phyloP scores from a whole-genome alignment of 1,140 invertebrate species.

The Tetramorium parvispinum region DNA sequence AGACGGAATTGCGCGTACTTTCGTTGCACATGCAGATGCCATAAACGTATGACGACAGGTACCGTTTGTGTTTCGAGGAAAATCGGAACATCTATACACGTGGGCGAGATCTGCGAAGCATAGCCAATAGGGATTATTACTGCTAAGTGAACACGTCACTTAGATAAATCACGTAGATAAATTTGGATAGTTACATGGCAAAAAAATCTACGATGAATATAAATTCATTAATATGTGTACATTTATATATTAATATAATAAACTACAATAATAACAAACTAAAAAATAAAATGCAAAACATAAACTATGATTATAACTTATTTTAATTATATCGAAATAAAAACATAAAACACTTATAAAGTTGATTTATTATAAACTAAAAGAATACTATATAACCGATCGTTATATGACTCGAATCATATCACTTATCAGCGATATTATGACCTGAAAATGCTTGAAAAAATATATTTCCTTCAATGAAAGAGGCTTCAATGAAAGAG shows the following conservation, averaged over 20 bases:
- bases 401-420: not conserved
- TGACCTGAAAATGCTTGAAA: not conserved
- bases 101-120: constrained; percentile 65
- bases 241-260: not conserved
- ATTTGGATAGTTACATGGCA: constrained; percentile 62
- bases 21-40: not conserved
- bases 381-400: not conserved
- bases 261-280: not conserved
- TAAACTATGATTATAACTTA: not conserved
- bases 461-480: not conserved
- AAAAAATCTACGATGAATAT: not conserved
- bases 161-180: constrained; percentile 71
- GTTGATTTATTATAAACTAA: not conserved
- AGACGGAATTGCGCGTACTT: constrained; percentile 33
- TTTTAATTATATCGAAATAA: not conserved
- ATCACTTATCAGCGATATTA: not conserved
- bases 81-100: constrained; percentile 62
- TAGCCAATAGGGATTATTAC: constrained; percentile 18
- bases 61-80: constrained; percentile 69
- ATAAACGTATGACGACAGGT: constrained; percentile 63
- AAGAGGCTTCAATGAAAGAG: constrained; percentile 24
- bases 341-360: not conserved
- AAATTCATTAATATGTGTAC: not conserved
- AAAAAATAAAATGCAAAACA: not conserved
- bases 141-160: constrained; percentile 67